Conservation (phyloP, 1,140 invertebrate genomes). For the Heliconius congener region DNA sequence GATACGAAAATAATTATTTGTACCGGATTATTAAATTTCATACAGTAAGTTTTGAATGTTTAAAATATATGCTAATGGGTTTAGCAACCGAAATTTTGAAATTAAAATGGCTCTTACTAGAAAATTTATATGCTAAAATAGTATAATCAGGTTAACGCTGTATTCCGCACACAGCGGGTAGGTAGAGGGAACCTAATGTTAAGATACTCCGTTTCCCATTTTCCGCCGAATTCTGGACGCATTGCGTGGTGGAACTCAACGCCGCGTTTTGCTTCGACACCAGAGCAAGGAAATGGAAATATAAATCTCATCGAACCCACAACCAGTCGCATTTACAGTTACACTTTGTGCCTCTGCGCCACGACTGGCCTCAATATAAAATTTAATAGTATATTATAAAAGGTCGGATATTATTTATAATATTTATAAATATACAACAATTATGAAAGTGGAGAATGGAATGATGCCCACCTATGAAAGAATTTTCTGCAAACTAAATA, state of each 20-base stretch:
- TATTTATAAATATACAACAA: slow-evolving; percentile 3
- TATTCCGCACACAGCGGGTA: too few species aligned
- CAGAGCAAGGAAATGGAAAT: too few species aligned
- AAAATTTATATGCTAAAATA: background rate
- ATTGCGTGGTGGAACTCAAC: too few species aligned
- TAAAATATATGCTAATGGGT: background rate
- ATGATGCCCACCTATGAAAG: background rate
- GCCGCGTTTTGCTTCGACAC: too few species aligned
- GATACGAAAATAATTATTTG: slow-evolving; percentile 6
- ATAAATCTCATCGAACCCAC: too few species aligned
- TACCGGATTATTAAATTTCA: background rate
- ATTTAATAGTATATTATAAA: background rate
- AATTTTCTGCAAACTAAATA: background rate
- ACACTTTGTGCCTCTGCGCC: too few species aligned
- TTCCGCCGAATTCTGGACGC: too few species aligned
- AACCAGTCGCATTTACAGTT: too few species aligned
- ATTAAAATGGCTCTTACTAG: background rate
- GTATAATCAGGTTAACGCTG: background rate
- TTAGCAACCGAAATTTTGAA: background rate
- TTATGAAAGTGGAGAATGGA: background rate
- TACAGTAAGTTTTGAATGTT: background rate
- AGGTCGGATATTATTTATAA: background rate
- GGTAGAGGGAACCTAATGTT: too few species aligned
- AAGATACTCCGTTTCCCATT: too few species aligned
- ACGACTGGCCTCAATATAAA: background rate